Evolutionary conservation across 2,888 invertebrate species (phyloP), one percentile per base, ranked within the genome.

Genomic region (Lissonota sp.): DNA sequence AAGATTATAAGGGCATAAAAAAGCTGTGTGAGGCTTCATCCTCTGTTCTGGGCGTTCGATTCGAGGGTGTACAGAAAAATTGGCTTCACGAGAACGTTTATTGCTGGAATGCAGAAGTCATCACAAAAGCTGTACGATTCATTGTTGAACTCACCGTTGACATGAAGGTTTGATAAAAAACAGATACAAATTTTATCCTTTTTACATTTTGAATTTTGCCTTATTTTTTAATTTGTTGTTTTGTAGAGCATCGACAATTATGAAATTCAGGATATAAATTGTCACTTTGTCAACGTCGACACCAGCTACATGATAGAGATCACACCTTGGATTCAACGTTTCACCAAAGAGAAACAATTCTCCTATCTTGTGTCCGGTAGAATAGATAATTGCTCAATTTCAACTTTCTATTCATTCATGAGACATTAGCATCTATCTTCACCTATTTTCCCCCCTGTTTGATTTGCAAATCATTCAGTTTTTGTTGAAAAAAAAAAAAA

Each of bases 331-430:
- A 62, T 86, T 12, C 10, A 84, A 6, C 64, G 40, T 0, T 84
- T 89, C 4, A 77, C 82, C 4, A 82, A 51, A 49, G 80, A 58
- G 57, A 89, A 86, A 71, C 84, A 88, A 51, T 88, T 88, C 57
- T 80, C 86, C 1, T 64, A 82, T 62, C 78, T 90, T 7, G 83
- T 87, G 67, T 85, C 86, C 51, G 86, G 89, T 90, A 84, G 83
- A 57, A 58, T 42, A 55, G 67, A 57, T 37, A 1, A 26, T 10
- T 26, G 1, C 26, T 26, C 26, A 3, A 26, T 26, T 26, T 26
- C 26, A 40, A 42, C 0, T 12, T 55, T n/a, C 0, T 8, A 14
- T n/a, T 10, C 0, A 39, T n/a, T 7, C 5, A 60, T 14, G 2
- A 16, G 5, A 3, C 26, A 51, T 49, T 6, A 8, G 26, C 51